Evolutionary conservation across 2,113 vertebrate genomes (phyloP), one percentile per base, ranked within the genome.

Genomic region (Prolemur simus): DNA sequence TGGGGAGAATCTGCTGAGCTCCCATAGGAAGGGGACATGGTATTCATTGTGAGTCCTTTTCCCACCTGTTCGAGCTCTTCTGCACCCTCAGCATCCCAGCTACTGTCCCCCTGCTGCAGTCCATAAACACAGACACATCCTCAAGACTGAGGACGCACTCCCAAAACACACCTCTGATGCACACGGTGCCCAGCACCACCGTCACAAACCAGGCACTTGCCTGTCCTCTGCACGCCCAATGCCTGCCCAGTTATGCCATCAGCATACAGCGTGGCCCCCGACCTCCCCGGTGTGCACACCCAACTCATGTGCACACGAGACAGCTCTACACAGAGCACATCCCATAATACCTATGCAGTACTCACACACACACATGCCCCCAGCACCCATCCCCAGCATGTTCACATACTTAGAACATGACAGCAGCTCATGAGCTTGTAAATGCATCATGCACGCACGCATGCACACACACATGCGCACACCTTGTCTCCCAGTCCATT

Each of bases 231-330:
- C 37, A 13, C 37, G 17, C 32, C 32, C 7, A 25, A 2, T 2
- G 1, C 47, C 29, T 20, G 77, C 29, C 2, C 63, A 7, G 0
- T 14, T 6, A 66, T 11, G 4, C 17, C 34, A 14, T 82, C 78
- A n/a, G 34, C 54, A 34, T 6, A 34, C 1, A 25, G 20, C 2
- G 1, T 10, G 3, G 2, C 15, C 45, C 29, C 18, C 8, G 0
- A 32, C 27, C 9, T 9, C 34, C 49, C 47, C 54, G 12, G 18
- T 5, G 1, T 29, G 49, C 39, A 8, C 17, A 20, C 56, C 12
- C 66, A 11, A 18, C 84, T 81, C 60, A 18, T 52, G 23, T 0
- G 1, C 21, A 12, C 88, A 49, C 52, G 8, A 37, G 74, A 17
- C 45, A 17, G 1, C n/a, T 49, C 78, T 58, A 15, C 86, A 42